These are phyloP conservation scores for Charina bottae DNA, from an alignment of 2,113 vertebrate genomes.

Conservation along the genomic window DNA sequence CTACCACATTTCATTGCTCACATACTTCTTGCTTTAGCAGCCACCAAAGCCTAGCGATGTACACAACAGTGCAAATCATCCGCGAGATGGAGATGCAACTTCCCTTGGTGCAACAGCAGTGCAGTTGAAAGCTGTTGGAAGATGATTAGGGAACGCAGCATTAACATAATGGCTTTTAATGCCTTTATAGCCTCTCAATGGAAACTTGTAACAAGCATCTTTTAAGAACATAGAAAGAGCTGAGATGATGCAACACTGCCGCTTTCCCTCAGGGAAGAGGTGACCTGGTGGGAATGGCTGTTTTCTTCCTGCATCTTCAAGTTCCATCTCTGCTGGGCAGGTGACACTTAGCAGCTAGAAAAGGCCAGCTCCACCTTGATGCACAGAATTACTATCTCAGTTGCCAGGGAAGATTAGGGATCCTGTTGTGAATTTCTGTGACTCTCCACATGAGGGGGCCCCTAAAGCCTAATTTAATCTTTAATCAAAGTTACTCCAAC, in stretches of 20 bases:
- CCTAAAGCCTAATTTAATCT: conserved; percentile 64
- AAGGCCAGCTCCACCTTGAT: not conserved
- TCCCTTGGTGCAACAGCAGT: not conserved
- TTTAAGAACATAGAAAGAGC: not conserved
- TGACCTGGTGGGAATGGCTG: not conserved
- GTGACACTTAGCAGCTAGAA: not conserved
- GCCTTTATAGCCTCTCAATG: not conserved
- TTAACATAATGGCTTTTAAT: not conserved
- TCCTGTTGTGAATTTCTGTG: conserved; percentile 24
- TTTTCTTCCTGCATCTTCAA: conserved; percentile 10
- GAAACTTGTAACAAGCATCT: not conserved
- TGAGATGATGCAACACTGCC: not conserved
- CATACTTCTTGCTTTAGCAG: not conserved
- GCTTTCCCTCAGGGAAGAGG: not conserved
- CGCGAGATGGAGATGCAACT: not conserved
- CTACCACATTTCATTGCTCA: not conserved
- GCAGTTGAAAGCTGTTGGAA: not conserved
- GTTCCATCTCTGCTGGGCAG: not conserved
- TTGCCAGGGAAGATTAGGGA: not conserved
- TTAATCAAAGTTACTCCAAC: conserved; percentile 68
- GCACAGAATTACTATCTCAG: not conserved
- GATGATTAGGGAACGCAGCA: not conserved
- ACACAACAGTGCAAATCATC: not conserved
- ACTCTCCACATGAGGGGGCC: conserved; percentile 12
- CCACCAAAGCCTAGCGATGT: not conserved